Evolutionary conservation across 2,113 vertebrate species (phyloP).

Genomic region (Chelonoidis abingdonii): DNA sequence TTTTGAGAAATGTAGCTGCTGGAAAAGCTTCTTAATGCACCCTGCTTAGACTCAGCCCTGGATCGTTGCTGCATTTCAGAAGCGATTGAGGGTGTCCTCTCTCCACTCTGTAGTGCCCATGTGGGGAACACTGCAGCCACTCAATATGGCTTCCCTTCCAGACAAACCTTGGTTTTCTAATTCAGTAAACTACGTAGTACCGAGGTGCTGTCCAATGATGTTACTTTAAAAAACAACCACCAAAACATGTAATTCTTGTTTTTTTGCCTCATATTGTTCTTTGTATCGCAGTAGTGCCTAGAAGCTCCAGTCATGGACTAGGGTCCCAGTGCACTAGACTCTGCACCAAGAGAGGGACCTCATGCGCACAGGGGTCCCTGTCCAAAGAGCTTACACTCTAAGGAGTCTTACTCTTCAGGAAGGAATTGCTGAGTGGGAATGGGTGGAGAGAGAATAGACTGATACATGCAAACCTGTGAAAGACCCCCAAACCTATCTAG

Average conservation of each 20-base stretch:
- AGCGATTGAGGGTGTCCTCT: background rate
- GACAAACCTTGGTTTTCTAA: background rate
- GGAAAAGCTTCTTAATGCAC: background rate
- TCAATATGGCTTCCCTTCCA: background rate
- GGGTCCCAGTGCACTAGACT: background rate
- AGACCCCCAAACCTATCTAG: rapidly evolving
- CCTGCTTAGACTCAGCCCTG: background rate
- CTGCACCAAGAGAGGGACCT: background rate
- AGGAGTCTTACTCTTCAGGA: background rate
- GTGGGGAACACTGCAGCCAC: background rate
- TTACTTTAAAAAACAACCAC: background rate
- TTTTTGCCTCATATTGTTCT: background rate
- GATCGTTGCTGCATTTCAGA: background rate
- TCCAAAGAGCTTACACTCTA: background rate
- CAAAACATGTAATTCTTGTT: background rate
- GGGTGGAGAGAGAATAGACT: background rate
- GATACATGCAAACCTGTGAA: background rate
- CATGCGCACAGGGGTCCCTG: background rate
- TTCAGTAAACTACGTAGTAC: rapidly evolving
- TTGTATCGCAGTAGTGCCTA: background rate
- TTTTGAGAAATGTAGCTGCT: background rate
- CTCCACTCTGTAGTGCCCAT: background rate
- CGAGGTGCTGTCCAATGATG: rapidly evolving
- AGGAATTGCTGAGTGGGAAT: rapidly evolving
- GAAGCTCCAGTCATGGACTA: background rate